These are phyloP conservation scores for Blastomussa wellsi DNA, from an alignment of 92 coral and sea anemone species.

Conservation along the genomic window DNA sequence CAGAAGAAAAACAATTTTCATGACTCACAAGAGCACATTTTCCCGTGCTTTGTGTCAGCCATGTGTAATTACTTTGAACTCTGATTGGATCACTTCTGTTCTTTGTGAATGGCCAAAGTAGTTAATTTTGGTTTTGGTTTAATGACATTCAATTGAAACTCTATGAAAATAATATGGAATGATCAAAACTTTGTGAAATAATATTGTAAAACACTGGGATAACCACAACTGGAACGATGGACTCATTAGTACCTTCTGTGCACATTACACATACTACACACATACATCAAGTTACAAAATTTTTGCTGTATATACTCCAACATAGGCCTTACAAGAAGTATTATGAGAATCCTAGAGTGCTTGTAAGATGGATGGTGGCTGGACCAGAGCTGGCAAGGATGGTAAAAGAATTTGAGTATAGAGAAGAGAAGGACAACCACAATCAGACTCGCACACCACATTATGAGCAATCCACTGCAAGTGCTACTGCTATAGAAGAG, in stretches of 20 bases:
- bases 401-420: neutral
- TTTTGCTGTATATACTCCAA: neutral
- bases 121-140: too few relatives aligned
- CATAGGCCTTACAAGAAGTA: slow-evolving; percentile 10
- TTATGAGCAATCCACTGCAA: neutral
- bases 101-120: too few relatives aligned
- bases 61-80: too few relatives aligned
- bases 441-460: neutral
- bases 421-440: neutral
- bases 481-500: neutral
- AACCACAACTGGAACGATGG: slow-evolving; percentile 4
- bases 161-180: too few relatives aligned
- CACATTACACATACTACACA: neutral
- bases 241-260: neutral
- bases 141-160: too few relatives aligned
- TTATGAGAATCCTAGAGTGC: neutral
- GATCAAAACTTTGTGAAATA: too few relatives aligned
- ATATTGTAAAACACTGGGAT: too few relatives aligned
- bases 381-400: slow-evolving; percentile 17
- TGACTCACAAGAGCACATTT: too few relatives aligned
- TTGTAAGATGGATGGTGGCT: slow-evolving; percentile 16
- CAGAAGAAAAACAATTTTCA: too few relatives aligned
- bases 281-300: neutral
- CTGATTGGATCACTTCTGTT: too few relatives aligned
- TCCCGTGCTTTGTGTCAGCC: too few relatives aligned